These are phyloP conservation scores for Myotis davidii DNA, from an alignment of 2,113 vertebrate genomes.

Conservation along the genomic window DNA sequence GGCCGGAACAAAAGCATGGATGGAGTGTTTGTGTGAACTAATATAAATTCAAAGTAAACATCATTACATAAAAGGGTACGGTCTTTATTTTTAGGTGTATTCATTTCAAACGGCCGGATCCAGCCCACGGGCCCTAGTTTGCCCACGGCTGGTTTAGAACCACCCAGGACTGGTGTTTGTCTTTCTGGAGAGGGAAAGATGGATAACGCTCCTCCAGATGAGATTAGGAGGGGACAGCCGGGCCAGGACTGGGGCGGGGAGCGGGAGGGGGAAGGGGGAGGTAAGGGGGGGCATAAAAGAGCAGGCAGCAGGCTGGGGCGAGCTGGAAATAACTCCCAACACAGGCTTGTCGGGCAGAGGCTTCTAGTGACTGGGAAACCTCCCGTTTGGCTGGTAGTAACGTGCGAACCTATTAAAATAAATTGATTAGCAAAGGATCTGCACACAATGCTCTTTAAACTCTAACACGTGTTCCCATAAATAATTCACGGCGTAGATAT, in stretches of 20 bases:
- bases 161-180: not conserved
- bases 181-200: not conserved
- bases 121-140: too few relatives aligned
- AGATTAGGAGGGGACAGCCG: not conserved
- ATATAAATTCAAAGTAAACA: too few relatives aligned
- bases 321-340: not conserved
- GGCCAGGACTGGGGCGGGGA: not conserved
- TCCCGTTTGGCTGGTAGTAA: conserved; percentile 68
- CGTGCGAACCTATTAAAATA: conserved; percentile 75
- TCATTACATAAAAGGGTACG: too few relatives aligned
- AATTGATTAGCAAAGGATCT: conserved; percentile 81
- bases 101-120: too few relatives aligned
- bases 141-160: too few relatives aligned
- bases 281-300: not conserved
- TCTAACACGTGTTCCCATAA: conserved; percentile 82
- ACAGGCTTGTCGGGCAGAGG: not conserved
- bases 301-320: not conserved
- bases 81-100: too few relatives aligned
- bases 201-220: not conserved
- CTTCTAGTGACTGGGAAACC: conserved; percentile 34
- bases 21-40: too few relatives aligned
- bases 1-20: too few relatives aligned
- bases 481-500: conserved; percentile 78
- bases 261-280: fast-evolving
- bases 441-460: conserved; percentile 80